Base-by-base conservation (phyloP, 2,888 invertebrate species). In the Harmothoe impar region DNA sequence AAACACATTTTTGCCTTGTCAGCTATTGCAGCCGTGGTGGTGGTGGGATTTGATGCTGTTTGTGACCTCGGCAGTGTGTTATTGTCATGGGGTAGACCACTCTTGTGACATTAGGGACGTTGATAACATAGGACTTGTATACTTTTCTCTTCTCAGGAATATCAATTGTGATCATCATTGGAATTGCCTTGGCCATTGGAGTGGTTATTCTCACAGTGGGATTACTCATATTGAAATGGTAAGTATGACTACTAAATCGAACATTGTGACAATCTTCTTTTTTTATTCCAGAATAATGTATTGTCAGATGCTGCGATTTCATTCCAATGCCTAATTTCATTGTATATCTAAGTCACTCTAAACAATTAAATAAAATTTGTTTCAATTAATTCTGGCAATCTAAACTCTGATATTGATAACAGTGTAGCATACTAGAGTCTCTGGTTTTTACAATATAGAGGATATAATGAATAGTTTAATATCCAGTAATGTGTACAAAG, bases 111-210 rank as follows among this genome's bases (percentile, higher is more conserved):
- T 5, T 62, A 20, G 43, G 3, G 62, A 62, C 62, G 1, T 62
- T 62, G 62, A 62, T 62, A 43, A 43, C 10, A 43, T 43, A 43
- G 43, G 10, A 43, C 43, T 62, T 62, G 62, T 62, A n/a, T 62
- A n/a, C 15, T 62, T 62, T n/a, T 62, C 62, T 62, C 15, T 62
- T 62, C 62, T 62, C 89, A 90, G 90, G 90, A 31, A 62, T 85
- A 23, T 90, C 90, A n/a, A 90, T 90, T 35, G 72, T 90, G 43
- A 90, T 90, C 23, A 85, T 90, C 31, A 72, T 90, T 25, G 90
- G 85, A 20, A 90, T 90, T n/a, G 90, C 90, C n/a, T 52, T 90
- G 17, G 78, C 90, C 29, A 78, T 90, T 17, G 90, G 90, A 15
- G 56, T 90, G 0, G 77, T 89, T 29, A 90, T 90, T n/a, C 89